Conservation (phyloP, 2,113 vertebrate genomes). For the Carassius auratus region DNA sequence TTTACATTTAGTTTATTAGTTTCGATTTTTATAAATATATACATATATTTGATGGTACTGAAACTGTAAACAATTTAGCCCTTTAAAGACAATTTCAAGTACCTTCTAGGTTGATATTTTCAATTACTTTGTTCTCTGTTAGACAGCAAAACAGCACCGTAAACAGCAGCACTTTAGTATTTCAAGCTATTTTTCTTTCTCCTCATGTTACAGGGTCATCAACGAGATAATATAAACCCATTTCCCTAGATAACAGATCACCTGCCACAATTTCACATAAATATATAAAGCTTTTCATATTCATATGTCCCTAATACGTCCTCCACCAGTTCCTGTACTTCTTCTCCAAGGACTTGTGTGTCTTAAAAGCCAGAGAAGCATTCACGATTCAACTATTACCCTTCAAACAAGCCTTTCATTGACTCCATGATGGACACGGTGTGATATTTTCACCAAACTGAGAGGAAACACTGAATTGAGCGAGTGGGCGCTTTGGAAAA, state of each 20-base stretch:
- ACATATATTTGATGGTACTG: too few species aligned
- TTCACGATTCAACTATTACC: slow-evolving; percentile 28
- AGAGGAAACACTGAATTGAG: slow-evolving; percentile 57
- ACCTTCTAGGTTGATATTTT: neutral
- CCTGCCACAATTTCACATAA: slow-evolving; percentile 30
- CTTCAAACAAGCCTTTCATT: slow-evolving; percentile 40
- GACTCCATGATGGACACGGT: slow-evolving; percentile 28
- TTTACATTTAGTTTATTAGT: too few species aligned
- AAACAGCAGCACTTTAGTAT: slow-evolving; percentile 31
- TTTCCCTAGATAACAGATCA: slow-evolving; percentile 28
- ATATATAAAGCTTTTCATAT: slow-evolving; percentile 49
- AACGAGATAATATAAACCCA: slow-evolving; percentile 35
- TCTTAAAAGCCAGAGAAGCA: slow-evolving; percentile 21
- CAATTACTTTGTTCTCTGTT: too few species aligned
- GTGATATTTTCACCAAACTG: slow-evolving; percentile 49
- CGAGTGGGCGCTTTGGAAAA: slow-evolving; percentile 74
- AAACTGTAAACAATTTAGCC: too few species aligned
- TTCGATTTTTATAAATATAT: too few species aligned
- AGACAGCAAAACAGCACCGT: too few species aligned
- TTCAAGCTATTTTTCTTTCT: slow-evolving; percentile 55
- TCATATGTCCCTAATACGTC: slow-evolving; percentile 52
- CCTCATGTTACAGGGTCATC: slow-evolving; percentile 19
- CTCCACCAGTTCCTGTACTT: neutral
- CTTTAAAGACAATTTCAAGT: too few species aligned
- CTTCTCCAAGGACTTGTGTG: slow-evolving; percentile 3